These are phyloP conservation scores for Melanocharis versteri DNA, from an alignment of 2,113 vertebrate species.

Conservation along the genomic window DNA sequence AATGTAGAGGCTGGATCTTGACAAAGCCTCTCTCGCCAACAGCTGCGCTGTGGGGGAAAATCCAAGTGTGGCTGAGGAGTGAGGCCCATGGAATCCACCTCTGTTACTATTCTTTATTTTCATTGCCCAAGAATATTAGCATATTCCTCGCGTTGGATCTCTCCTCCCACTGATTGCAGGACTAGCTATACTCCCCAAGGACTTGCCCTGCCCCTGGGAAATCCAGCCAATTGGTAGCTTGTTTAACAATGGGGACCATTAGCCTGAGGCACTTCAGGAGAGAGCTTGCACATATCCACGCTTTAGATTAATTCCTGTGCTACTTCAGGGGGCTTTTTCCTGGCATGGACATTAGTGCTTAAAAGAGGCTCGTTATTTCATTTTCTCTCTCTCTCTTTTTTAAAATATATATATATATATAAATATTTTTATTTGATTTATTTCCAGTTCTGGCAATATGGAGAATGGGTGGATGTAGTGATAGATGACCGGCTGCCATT, in stretches of 20 bases:
- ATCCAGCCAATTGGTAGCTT: not conserved
- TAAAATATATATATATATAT: not conserved
- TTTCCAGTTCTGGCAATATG: slow-evolving; percentile 78
- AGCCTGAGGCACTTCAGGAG: not conserved
- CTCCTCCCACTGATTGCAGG: not conserved
- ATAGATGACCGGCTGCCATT: slow-evolving; percentile 75
- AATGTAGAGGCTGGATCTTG: not conserved
- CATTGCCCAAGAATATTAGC: not conserved
- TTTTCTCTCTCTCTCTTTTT: not conserved
- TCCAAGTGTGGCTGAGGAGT: not conserved
- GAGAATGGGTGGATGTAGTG: slow-evolving; percentile 79
- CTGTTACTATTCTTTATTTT: not conserved
- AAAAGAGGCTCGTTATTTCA: not conserved
- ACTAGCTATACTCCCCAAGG: not conserved
- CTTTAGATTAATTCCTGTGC: not conserved
- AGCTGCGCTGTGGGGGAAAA: not conserved
- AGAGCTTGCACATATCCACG: not conserved
- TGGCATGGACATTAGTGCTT: not conserved
- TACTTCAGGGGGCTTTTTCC: not conserved
- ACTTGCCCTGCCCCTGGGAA: not conserved
- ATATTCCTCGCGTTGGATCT: not conserved
- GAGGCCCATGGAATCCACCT: not conserved
- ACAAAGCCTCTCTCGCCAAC: not conserved
- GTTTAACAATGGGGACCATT: not conserved
- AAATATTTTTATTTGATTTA: not conserved